Evolutionary conservation across 2,888 invertebrate species (phyloP), one percentile per base, ranked within the genome.

Genomic region (Leptarthrus brevirostris): DNA sequence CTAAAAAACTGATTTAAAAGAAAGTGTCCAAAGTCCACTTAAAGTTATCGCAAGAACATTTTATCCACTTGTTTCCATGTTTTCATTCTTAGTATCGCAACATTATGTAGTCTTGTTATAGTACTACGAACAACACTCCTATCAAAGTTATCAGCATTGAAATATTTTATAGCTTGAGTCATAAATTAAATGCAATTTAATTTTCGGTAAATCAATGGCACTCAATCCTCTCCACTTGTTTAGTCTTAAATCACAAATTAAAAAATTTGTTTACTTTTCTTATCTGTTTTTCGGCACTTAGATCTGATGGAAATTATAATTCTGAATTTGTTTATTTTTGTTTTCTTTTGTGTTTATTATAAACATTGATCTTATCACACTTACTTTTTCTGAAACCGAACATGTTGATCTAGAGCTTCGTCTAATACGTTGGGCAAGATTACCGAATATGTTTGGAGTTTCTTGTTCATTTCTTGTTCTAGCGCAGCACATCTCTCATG

Each of bases 361-460:
- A 40, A 40, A 40, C 12, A 40, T 20, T 30, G 18, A 40, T 22
- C 4, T 30, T 34, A 40, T 22, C 4, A 10, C 16, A 80, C 82
- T 81, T 79, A 85, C 85, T 78, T 74, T 40, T 81, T 76, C 22
- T 81, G 86, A 78, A 89, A 92, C 49, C 84, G 85, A 1, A 93
- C 86, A 76, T 90, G 89, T 74, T 87, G 87, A 72, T 90, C 88
- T 0, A 92, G 88, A 36, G 88, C 87, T 77, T 91, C 90, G 80
- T 91, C 90, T 14, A 93, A 84, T n/a, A 89, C 87, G 78, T 92
- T 92, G 0, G 92, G 91, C 75, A 90, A 86, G 49, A 92, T 86
- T 16, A 90, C 88, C 76, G 90, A 89, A 56, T 90, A 88, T 74
- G 84, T 83, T 61, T 81, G 79, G 22, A 85, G 78, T 72, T 80